A percentile compares a stretch with the other conserved stretches of the same genome.
Conservation (phyloP, 92 coral and sea anemone species). For the Diadumene lineata region DNA sequence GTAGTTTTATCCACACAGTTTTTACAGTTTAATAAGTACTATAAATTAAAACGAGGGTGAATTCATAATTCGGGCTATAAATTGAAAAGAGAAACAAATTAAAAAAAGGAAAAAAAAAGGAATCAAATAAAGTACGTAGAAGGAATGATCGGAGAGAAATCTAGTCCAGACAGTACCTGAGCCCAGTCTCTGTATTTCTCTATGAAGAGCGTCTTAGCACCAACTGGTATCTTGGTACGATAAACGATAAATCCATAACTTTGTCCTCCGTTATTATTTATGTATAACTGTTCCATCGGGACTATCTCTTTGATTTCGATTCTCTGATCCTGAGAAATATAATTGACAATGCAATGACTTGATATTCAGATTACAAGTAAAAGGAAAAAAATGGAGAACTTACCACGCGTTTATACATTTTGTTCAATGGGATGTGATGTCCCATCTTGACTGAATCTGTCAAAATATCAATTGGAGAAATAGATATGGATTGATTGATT, state of each 20-base stretch:
- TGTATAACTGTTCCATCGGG: conserved; percentile 80
- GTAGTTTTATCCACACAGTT: no score
- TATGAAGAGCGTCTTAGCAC: conserved; percentile 54
- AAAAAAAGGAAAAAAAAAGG: no score
- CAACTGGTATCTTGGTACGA: conserved; percentile 52
- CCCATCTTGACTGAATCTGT: conserved; percentile 52
- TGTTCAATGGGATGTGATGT: conserved; percentile 28
- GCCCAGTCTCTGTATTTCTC: conserved; percentile 75
- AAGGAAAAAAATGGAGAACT: conserved; percentile 5
- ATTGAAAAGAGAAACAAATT: no score
- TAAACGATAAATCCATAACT: conserved; percentile 85
- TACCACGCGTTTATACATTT: conserved; percentile 44
- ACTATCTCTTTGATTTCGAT: conserved; percentile 49
- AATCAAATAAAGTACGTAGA: no score
- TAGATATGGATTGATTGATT: no score
- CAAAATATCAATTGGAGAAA: neutral
- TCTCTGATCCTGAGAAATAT: conserved; percentile 21
- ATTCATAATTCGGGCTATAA: no score
- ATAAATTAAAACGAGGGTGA: no score
- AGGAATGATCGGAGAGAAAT: no score
- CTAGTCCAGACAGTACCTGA: no score
- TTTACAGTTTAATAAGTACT: no score
- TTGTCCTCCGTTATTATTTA: conserved; percentile 85
- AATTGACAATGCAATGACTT: neutral
- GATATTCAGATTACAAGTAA: neutral